Percentiles rank a stretch among this genome's conserved stretches.
These are phyloP conservation scores for Salvelinus fontinalis DNA, from an alignment of 2,113 vertebrate species.

Conservation along the genomic window DNA sequence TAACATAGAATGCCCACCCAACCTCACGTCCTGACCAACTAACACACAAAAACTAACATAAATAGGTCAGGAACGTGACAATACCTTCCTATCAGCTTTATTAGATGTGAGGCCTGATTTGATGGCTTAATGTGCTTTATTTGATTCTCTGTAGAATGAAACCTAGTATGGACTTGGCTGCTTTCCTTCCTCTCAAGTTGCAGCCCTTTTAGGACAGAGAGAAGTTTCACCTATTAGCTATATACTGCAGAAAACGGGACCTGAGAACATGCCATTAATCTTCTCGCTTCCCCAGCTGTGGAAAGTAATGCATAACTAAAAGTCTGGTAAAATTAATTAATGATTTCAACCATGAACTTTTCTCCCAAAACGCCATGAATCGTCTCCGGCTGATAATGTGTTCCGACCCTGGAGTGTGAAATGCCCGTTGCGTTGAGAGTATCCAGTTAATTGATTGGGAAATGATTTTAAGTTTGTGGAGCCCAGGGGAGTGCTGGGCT, in stretches of 20 bases:
- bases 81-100: slow-evolving; percentile 29
- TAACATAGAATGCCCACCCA: too few species aligned
- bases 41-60: too few species aligned
- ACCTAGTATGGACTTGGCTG: slow-evolving; percentile 61
- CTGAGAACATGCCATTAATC: slow-evolving; percentile 82
- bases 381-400: slow-evolving; percentile 86
- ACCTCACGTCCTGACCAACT: too few species aligned
- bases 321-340: slow-evolving; percentile 96
- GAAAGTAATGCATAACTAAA: slow-evolving; percentile 93
- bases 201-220: slow-evolving; percentile 38
- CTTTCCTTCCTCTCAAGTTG: slow-evolving; percentile 42
- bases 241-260: slow-evolving; percentile 54
- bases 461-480: slow-evolving; percentile 97
- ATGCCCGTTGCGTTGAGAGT: slow-evolving; percentile 89
- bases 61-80: too few species aligned
- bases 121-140: slow-evolving; percentile 57
- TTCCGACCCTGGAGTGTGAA: slow-evolving; percentile 87
- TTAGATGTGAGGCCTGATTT: slow-evolving; percentile 45
- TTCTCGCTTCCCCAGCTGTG: slow-evolving; percentile 84
- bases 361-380: slow-evolving; percentile 96
- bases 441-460: slow-evolving; percentile 96
- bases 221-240: slow-evolving; percentile 56
- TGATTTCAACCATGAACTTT: slow-evolving; percentile 96
- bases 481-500: slow-evolving; percentile 84
- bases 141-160: slow-evolving; percentile 53